Percentiles rank a stretch among this genome's conserved stretches.
phyloP scores from a whole-genome alignment of 2,888 invertebrate species.

The Dynastes grantii region DNA sequence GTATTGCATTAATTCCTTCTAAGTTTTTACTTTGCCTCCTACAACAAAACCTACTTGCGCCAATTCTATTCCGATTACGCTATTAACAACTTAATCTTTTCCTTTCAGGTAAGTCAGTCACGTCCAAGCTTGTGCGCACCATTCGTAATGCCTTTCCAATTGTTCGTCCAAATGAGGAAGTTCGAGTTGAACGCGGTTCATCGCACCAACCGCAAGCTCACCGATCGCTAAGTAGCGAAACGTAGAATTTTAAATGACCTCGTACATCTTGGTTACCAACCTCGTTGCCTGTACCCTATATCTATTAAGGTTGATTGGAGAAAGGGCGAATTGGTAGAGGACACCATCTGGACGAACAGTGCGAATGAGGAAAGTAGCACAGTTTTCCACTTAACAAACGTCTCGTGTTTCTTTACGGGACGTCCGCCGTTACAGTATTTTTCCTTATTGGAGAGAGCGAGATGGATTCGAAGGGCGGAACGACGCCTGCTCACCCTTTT shows the following conservation, averaged over 20 bases:
- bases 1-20: not conserved
- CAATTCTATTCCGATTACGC: not conserved
- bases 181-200: not conserved
- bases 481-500: slow-evolving; percentile 5
- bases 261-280: not conserved
- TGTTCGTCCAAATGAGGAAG: slow-evolving; percentile 8
- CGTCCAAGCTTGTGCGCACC: not conserved
- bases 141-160: slow-evolving; percentile 16
- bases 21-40: not conserved
- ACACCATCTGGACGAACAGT: slow-evolving; percentile 13
- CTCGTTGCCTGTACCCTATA: not conserved
- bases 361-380: not conserved
- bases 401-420: not conserved
- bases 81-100: slow-evolving; percentile 1
- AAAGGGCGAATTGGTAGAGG: not conserved
- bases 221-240: slow-evolving; percentile 1
- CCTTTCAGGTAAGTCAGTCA: slow-evolving; percentile 30
- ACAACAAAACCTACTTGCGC: not conserved
- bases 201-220: not conserved
- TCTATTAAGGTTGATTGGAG: slow-evolving; percentile 18
- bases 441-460: not conserved
- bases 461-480: not conserved
- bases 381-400: not conserved
- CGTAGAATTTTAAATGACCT: slow-evolving; percentile 27
- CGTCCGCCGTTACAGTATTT: not conserved